Evolutionary conservation across 2,888 invertebrate species (phyloP), one percentile per base, ranked within the genome.

Genomic region (Linnaemya tessellans): DNA sequence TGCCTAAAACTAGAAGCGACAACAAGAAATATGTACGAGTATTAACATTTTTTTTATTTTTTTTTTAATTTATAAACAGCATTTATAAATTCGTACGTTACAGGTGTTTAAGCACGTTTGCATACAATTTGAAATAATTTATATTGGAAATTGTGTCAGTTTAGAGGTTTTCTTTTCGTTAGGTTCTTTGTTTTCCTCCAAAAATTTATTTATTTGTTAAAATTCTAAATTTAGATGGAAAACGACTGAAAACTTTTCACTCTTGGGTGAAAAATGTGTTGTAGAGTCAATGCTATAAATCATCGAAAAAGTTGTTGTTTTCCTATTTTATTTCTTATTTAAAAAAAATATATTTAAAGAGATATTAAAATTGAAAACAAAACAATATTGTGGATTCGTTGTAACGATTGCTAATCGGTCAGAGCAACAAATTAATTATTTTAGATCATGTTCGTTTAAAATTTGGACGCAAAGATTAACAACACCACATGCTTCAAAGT

Each of bases 221-320:
- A 38, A 41, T 43, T 51, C 35, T 73, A 73, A 58, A 67, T 71
- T 73, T 67, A 60, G 65, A 35, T 15, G 58, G 35, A 60, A 68
- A 60, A 41, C 49, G 38, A 78, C 51, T 41, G 71, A 62, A 43
- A 22, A 38, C 51, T 74, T 68, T 74, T 56, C 35, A 68, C 56
- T 62, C 64, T 68, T 62, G 25, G 56, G 65, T 82, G 82, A 87
- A 79, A 87, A 80, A 84, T 84, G 70, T 80, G 58, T 81, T 70
- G 70, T 54, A 78, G 67, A 71, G 78, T 67, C 87, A 74, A 70
- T 56, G 77, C 74, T 30, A 85, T 86, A 82, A 87, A 87, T 86
- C 84, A 86, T 46, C 60, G 46, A 46, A 71, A 58, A 75, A 43
- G 38, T 68, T 77, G 15, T 56, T 38, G 20, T 56, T 35, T 74